phyloP scores from a whole-genome alignment of 2,888 invertebrate genomes.

The Drosophila nr. perissopoda region DNA sequence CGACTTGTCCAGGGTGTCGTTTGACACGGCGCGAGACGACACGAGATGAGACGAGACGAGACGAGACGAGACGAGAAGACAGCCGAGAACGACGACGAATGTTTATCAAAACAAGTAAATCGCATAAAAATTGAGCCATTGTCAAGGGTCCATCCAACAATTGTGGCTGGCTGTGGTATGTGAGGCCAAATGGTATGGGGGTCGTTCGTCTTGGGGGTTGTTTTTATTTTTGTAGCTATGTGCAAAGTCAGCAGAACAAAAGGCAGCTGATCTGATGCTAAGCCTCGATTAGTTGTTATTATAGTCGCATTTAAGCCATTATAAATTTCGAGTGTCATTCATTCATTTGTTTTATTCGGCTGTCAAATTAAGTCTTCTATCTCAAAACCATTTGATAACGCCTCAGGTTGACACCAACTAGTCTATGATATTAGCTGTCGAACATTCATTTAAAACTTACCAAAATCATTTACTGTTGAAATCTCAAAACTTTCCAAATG shows the following conservation, averaged over 20 bases:
- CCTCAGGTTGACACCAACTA: neutral
- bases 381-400: slow-evolving; percentile 14
- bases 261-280: slow-evolving; percentile 54
- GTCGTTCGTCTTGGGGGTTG: slow-evolving; percentile 28
- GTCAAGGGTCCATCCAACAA: slow-evolving; percentile 56
- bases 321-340: slow-evolving; percentile 54
- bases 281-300: slow-evolving; percentile 62
- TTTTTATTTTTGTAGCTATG: slow-evolving; percentile 14
- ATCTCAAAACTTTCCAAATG: neutral
- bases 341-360: slow-evolving; percentile 17
- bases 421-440: neutral
- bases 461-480: neutral
- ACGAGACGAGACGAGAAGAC: slow-evolving; percentile 13
- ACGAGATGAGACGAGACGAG: slow-evolving; percentile 27
- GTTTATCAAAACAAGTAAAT: slow-evolving; percentile 78
- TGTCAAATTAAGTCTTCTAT: slow-evolving; percentile 22
- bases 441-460: neutral
- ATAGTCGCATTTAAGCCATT: slow-evolving; percentile 74
- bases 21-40: slow-evolving; percentile 46
- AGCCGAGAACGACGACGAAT: slow-evolving; percentile 31
- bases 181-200: neutral
- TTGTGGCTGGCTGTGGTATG: neutral
- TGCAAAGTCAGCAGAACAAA: slow-evolving; percentile 49
- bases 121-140: slow-evolving; percentile 79
- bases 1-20: slow-evolving; percentile 51